Evolutionary conservation across 1,140 invertebrate species (phyloP), one percentile per base, ranked within the genome.

Genomic region (Lucilia cuprina): DNA sequence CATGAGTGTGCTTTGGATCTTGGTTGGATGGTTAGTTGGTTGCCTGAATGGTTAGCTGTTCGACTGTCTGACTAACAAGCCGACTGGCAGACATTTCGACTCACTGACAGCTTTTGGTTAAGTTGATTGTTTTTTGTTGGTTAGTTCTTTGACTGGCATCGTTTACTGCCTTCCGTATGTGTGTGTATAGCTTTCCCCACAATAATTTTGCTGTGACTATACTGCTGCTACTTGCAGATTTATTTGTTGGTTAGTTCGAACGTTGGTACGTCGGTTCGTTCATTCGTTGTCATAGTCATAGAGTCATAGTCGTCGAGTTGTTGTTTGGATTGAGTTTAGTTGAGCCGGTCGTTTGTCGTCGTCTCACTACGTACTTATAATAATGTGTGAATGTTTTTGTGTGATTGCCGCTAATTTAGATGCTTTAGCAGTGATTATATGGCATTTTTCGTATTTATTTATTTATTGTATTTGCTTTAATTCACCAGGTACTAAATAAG

Each of bases 311-410:
- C 65, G 21, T 70, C 65, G 21, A 60, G 55, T 70, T 70, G 65
- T 55, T 55, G 25, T 30, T 30, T 30, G 41, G 41, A 41, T 41
- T 41, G 55, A n/a, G 55, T 60, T 60, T 60, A 17, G n/a, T 17
- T n/a, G 55, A 60, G 55, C 14, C 55, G n/a, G n/a, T 47, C 77
- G 41, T 80, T 5, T 49, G 77, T 80, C 17, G 77, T 80, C 17
- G 41, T 50, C 41, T 41, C 41, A 41, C 41, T 41, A 10, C 41
- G 19, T 80, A 8, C 17, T 80, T 19, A 50, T 34, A 49, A 47
- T 80, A 80, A 80, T 80, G 77, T 80, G 77, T 80, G 77, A 80
- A 80, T 80, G 77, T 80, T 80, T 80, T 80, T 80, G 77, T 80
- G 77, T 80, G 77, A 80, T 80, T 80, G 77, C 77, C 77, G 77